Evolutionary conservation across 2,113 vertebrate genomes (phyloP).

Genomic region (Verasper variegatus): DNA sequence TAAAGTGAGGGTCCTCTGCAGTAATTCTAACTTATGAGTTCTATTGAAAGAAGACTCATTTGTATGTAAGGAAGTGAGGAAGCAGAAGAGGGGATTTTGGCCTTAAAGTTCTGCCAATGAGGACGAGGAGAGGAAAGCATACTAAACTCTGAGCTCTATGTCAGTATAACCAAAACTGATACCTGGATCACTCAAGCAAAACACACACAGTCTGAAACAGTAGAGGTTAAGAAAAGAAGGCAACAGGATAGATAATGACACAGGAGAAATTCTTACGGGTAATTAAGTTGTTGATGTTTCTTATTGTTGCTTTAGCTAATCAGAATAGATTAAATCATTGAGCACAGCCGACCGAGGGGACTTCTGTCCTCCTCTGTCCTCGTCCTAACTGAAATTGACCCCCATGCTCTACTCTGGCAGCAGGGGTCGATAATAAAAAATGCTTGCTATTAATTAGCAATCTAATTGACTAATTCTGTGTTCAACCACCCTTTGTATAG

Average conservation of each 20-base stretch:
- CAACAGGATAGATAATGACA: background rate
- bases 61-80: conserved; percentile 67
- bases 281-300: conserved; percentile 54
- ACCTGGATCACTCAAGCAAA: conserved; percentile 5
- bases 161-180: conserved; percentile 31
- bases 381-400: conserved; percentile 47
- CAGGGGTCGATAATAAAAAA: conserved; percentile 63
- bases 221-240: background rate
- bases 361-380: conserved; percentile 44
- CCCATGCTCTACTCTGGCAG: conserved; percentile 33
- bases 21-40: conserved; percentile 58
- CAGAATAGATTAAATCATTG: conserved; percentile 59
- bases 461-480: conserved; percentile 72
- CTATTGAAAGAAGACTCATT: conserved; percentile 67
- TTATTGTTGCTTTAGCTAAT: conserved; percentile 57
- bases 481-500: conserved; percentile 66
- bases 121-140: conserved; percentile 53
- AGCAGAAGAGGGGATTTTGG: conserved; percentile 63
- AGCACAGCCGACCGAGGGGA: conserved; percentile 22
- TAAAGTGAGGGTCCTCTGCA: conserved; percentile 44
- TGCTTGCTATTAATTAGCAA: conserved; percentile 70
- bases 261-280: conserved; percentile 8
- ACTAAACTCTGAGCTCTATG: conserved; percentile 58
- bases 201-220: conserved; percentile 16
- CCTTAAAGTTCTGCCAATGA: conserved; percentile 56